Percentiles rank a stretch among this genome's conserved stretches.
Evolutionary conservation across 1,140 invertebrate genomes (phyloP).

Genomic region (Danaus plexippus): DNA sequence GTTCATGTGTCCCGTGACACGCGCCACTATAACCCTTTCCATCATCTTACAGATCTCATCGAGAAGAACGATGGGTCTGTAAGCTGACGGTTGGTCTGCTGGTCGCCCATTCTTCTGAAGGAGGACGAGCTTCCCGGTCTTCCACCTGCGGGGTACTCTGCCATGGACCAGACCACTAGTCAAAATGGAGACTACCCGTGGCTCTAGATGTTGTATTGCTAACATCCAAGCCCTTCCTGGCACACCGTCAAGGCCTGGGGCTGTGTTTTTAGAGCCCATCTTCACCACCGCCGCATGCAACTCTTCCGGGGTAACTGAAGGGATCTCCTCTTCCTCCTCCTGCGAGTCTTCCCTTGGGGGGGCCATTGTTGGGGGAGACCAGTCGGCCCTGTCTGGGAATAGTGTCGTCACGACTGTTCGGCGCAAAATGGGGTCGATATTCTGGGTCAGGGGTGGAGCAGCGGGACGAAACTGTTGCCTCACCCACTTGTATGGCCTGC

Average conservation of each 20-base stretch:
- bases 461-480: constrained; percentile 2
- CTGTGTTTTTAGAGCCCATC: not conserved
- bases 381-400: not conserved
- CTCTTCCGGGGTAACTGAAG: not conserved
- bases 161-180: not conserved
- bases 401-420: not conserved
- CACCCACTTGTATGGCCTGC: constrained; percentile 14
- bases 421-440: constrained; percentile 3
- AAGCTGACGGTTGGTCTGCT: not conserved
- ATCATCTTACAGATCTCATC: not conserved
- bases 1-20: too few relatives aligned
- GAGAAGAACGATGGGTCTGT: not conserved
- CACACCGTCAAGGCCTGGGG: too few relatives aligned
- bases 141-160: not conserved
- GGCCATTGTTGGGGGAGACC: not conserved
- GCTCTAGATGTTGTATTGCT: too few relatives aligned
- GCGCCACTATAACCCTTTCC: too few relatives aligned
- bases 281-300: not conserved
- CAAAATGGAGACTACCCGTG: too few relatives aligned
- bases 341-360: not conserved
- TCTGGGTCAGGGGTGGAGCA: constrained; percentile 12
- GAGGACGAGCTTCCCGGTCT: constrained; percentile 1
- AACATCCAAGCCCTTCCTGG: too few relatives aligned
- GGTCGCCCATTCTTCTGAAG: not conserved
- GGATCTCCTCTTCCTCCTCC: too few relatives aligned